A percentile compares a stretch with the other conserved stretches of the same genome.
These are phyloP conservation scores for Flexamia atlantica DNA, from an alignment of 2,888 invertebrate genomes.

Conservation along the genomic window DNA sequence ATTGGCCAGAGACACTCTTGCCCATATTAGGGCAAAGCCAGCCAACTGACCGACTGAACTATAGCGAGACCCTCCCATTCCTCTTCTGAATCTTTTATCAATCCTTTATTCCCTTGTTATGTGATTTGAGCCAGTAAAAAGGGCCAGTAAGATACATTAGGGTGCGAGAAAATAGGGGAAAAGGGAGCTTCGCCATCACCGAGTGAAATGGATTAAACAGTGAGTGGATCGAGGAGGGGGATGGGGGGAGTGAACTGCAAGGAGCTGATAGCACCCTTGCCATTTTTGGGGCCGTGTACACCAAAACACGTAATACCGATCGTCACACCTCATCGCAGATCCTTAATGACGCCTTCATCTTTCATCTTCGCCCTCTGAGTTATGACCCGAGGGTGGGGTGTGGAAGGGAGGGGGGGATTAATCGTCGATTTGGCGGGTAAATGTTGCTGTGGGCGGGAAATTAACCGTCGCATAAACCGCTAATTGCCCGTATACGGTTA, in stretches of 20 bases:
- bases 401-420: conserved; percentile 44
- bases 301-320: conserved; percentile 30
- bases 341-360: conserved; percentile 50
- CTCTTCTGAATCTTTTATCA: conserved; percentile 28
- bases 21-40: too few species aligned
- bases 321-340: conserved; percentile 35
- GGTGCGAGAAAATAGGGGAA: background rate
- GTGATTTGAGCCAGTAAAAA: conserved; percentile 39
- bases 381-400: conserved; percentile 7
- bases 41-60: conserved; percentile 23
- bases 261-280: conserved; percentile 23
- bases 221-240: background rate
- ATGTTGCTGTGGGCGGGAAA: conserved; percentile 49
- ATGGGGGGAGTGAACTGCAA: conserved; percentile 23
- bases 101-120: conserved; percentile 36
- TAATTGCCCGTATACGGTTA: conserved; percentile 39
- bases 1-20: too few species aligned
- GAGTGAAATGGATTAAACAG: conserved; percentile 37
- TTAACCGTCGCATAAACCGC: conserved; percentile 62
- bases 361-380: conserved; percentile 38
- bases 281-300: background rate
- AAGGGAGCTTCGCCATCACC: conserved; percentile 28
- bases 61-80: background rate
- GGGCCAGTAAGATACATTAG: conserved; percentile 18
- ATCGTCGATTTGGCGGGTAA: background rate